Evolutionary conservation across 2,888 invertebrate species (phyloP).

Genomic region (Diarsia mendica): DNA sequence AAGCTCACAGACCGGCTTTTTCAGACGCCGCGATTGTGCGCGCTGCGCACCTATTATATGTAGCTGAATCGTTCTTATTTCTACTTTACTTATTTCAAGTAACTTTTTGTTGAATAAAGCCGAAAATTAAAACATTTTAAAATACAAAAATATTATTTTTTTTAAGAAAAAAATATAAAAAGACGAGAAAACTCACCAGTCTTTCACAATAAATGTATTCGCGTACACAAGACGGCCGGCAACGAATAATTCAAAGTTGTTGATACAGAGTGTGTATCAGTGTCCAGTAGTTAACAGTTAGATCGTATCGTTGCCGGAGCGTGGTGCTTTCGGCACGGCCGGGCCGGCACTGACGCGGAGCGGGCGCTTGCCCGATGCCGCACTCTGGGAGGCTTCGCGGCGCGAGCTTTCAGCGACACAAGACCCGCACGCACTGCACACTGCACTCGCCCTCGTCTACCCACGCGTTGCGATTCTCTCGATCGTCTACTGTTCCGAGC

Average conservation of each 20-base stretch:
- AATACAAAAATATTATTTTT: slow-evolving; percentile 20
- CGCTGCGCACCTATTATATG: slow-evolving; percentile 57
- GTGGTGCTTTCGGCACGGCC: slow-evolving; percentile 89
- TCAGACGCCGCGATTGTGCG: slow-evolving; percentile 75
- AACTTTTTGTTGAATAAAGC: slow-evolving; percentile 1
- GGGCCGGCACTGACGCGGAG: slow-evolving; percentile 90
- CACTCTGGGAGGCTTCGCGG: slow-evolving; percentile 87
- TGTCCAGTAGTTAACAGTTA: slow-evolving; percentile 80
- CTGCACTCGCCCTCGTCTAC: slow-evolving; percentile 89
- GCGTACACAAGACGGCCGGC: slow-evolving; percentile 79
- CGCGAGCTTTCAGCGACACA: slow-evolving; percentile 89
- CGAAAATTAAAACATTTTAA: not conserved
- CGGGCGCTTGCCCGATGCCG: slow-evolving; percentile 76
- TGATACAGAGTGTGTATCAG: slow-evolving; percentile 79
- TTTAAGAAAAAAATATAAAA: slow-evolving; percentile 40
- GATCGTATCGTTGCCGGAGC: slow-evolving; percentile 79
- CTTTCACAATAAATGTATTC: slow-evolving; percentile 77
- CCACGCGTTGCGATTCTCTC: slow-evolving; percentile 88
- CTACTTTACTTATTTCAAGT: slow-evolving; percentile 15
- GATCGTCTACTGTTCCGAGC: slow-evolving; percentile 89
- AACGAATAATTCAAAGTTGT: slow-evolving; percentile 73
- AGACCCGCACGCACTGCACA: slow-evolving; percentile 89
- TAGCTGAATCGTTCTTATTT: slow-evolving; percentile 28
- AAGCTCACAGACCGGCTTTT: slow-evolving; percentile 83
- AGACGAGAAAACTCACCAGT: slow-evolving; percentile 80